Conservation (phyloP, 1,140 invertebrate genomes). For the Caenorhabditis briggsae region DNA sequence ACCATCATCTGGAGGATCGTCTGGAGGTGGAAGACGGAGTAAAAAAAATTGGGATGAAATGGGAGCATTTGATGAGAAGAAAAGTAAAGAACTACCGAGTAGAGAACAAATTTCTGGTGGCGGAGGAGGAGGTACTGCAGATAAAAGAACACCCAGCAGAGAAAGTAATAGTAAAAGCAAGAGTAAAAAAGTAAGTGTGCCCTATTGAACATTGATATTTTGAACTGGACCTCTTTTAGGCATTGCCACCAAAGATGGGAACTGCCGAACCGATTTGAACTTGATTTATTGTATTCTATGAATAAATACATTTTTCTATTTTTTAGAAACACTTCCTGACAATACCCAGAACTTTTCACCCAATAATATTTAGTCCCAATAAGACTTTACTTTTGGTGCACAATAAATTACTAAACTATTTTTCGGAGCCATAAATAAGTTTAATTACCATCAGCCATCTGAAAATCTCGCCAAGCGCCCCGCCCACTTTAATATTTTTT, state of each 20-base stretch:
- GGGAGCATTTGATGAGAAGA: not conserved
- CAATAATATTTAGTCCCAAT: no score
- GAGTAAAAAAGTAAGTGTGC: not conserved
- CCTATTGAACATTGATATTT: not conserved
- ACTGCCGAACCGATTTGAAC: not conserved
- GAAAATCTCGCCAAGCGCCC: no score
- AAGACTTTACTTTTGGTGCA: no score
- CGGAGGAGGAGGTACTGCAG: not conserved
- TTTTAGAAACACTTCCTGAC: no score
- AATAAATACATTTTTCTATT: not conserved
- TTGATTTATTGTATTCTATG: not conserved
- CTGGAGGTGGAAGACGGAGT: not conserved
- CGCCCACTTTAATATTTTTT: no score
- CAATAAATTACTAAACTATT: no score
- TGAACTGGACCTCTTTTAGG: not conserved
- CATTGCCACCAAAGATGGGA: not conserved
- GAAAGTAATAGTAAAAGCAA: constrained; percentile 3
- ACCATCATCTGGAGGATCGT: no score
- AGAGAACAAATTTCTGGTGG: not conserved
- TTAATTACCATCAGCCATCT: no score
- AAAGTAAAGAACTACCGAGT: not conserved
- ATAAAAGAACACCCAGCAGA: constrained; percentile 11
- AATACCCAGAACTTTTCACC: no score
- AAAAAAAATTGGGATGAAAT: not conserved
- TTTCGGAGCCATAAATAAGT: no score